Base-by-base conservation (phyloP, 2,888 invertebrate species). In the Ormyrus thymus region DNA sequence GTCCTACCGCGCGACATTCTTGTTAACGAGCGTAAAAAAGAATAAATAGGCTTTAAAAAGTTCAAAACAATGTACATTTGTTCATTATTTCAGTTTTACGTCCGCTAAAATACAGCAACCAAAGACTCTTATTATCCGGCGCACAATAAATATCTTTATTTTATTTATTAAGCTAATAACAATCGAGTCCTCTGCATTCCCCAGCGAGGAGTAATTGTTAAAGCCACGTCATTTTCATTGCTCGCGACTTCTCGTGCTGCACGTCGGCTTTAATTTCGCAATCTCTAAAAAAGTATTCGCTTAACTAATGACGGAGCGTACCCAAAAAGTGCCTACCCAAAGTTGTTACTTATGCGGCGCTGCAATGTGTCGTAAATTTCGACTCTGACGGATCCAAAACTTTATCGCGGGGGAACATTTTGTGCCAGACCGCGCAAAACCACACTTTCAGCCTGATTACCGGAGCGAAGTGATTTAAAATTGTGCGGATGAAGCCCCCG, bases 371-470 rank as follows among this genome's bases (percentile, higher is more conserved):
- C 80, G 78, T 81, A 78, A 81, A 81, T 81, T 78, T 74, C 71
- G 77, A 69, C 72, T 76, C 78, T 64, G 80, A 81, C 80, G 78
- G 75, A 78, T 81, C 78, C 75, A 76, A 76, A 81, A 81, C 75
- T 81, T 81, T 76, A 80, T 77, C 77, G 70, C 77, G 74, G 56
- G 62, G 13, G 53, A 73, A 70, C 72, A 68, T 72, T 68, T 64
- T 61, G 74, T 50, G n/a, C 59, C 55, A 68, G 45, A 61, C 51
- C 59, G 68, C 61, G 75, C 75, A 66, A 76, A 79, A 79, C 66
- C 79, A 50, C 79, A 76, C 75, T 69, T 58, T 64, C 55, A 69
- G 50, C 43, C 69, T 76, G 80, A 80, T 80, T 80, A 76, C 72
- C 66, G 66, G 4, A 29, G 53, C 62, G 50, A 50, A 53, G 53